Percentiles rank a stretch among this genome's conserved stretches.
These are phyloP conservation scores for Synaphobranchus kaupii DNA, from an alignment of 2,797 vertebrate genomes.

Conservation along the genomic window DNA sequence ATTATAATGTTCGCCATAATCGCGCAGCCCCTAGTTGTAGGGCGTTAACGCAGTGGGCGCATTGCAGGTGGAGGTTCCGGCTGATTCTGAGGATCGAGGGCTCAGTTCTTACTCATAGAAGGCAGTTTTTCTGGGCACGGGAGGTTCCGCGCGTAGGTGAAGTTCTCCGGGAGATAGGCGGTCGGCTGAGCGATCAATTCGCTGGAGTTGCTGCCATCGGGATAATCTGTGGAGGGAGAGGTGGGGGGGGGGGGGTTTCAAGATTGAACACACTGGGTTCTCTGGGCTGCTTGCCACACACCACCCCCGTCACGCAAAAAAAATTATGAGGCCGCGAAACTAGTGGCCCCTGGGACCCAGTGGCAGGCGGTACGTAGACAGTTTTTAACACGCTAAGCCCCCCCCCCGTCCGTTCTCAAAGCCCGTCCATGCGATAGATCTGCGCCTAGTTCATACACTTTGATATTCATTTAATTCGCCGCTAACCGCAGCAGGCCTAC, in stretches of 20 bases:
- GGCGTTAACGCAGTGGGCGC: too few relatives aligned
- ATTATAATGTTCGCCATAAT: too few relatives aligned
- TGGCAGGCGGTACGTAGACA: too few relatives aligned
- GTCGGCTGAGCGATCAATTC: constrained; percentile 88
- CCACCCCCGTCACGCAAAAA: neutral
- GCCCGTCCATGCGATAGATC: neutral
- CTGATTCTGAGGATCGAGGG: neutral
- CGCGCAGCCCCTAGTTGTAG: too few relatives aligned
- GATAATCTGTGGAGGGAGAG: constrained; percentile 81
- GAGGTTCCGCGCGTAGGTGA: constrained; percentile 88
- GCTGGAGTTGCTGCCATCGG: constrained; percentile 91
- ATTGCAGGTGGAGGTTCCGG: neutral
- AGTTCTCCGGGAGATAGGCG: constrained; percentile 93
- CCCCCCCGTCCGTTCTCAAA: neutral
- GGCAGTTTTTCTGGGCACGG: constrained; percentile 94
- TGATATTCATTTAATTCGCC: too few relatives aligned
- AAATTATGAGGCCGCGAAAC: neutral
- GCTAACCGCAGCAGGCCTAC: too few relatives aligned
- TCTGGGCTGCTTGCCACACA: neutral
- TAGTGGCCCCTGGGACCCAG: too few relatives aligned
- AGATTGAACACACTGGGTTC: neutral
- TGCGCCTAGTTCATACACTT: too few relatives aligned
- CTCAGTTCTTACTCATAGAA: constrained; percentile 89
- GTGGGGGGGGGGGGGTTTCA: neutral
- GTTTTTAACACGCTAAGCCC: too few relatives aligned